Evolutionary conservation across 1,140 invertebrate genomes (phyloP), one percentile per base, ranked within the genome.

Genomic region (Hyposmocoma kahamanoa): DNA sequence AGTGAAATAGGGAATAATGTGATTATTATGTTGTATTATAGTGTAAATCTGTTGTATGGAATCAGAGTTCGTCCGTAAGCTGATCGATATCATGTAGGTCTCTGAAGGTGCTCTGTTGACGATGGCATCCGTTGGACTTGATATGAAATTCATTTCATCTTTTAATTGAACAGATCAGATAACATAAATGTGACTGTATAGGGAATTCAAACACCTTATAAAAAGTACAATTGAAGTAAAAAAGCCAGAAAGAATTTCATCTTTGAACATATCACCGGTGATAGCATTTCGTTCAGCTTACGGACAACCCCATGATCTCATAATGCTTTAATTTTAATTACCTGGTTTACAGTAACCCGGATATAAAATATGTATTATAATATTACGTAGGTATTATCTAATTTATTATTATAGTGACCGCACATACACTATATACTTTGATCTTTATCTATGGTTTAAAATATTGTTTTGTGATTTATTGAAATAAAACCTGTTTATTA

Each of bases 401-500:
- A 72, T 74, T 75, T 70, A 77, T 72, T 78, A 76, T 74, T 68
- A 71, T 78, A 67, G 63, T 65, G 60, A 69, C 62, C 61, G 70
- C 65, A 74, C 63, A 74, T 71, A n/a, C n/a, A n/a, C n/a, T n/a
- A 65, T 71, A 77, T 73, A 73, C 65, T 74, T 76, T 68, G 50
- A 75, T 67, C 69, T 66, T 70, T 72, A 67, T 47, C 57, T 72
- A 70, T 77, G 56, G 53, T 69, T 71, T 81, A 61, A 57, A 68
- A 62, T 59, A 73, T 77, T 67, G 55, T 72, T 79, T 78, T 75
- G 65, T 81, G 68, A 78, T 77, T 80, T 72, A 80, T 73, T 67
- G 65, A 82, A 81, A 83, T 85, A 81, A 84, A 81, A 83, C 76
- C 66, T 76, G 79, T 84, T 84, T 84, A 84, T 84, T 84, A 84